Base-by-base conservation (phyloP, 2,797 vertebrate species). In the Galagoides demidoff region DNA sequence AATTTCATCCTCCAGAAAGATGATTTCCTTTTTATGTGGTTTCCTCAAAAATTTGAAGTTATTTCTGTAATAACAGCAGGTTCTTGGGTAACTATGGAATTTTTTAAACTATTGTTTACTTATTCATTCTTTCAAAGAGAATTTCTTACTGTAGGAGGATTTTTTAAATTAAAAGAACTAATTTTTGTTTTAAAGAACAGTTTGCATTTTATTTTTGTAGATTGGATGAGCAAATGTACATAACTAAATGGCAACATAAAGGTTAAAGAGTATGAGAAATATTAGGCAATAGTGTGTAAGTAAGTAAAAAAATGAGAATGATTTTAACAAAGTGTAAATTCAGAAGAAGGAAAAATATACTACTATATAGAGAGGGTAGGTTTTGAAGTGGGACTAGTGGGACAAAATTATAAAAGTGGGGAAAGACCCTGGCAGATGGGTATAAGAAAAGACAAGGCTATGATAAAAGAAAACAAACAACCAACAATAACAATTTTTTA, bases 11-110 rank as follows among this genome's bases (percentile, higher is more conserved):
- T 59, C 43, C 27, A 88, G 88, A 34, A 76, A 39, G 57, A 77
- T 59, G n/a, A 78, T 73, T 83, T 83, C 83, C 14, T 59, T 76
- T 74, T 95, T 84, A 45, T 74, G 57, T 77, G 9, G 12, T 71
- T 85, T 95, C 11, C 22, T 57, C 77, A n/a, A 85, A 89, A n/a
- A n/a, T 84, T 77, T 92, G 29, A 82, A 89, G 55, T 19, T 83
- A 84, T 79, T 37, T 79, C 4, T 84, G 16, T 73, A 43, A 63
- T 39, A 77, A 82, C 25, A 82, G 63, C 31, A 85, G 45, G 9
- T 49, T 73, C 14, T 74, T 45, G 2, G 64, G 37, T 68, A 64
- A 68, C 17, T 83, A 43, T 61, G 22, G 85, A 82, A 68, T 63
- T 77, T 95, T 52, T 87, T 2, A 66, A 90, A 59, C 20, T 37